Percentiles rank a stretch among this genome's conserved stretches.
These are phyloP conservation scores for Prolemur simus DNA, from an alignment of 2,113 vertebrate genomes.

Conservation along the genomic window DNA sequence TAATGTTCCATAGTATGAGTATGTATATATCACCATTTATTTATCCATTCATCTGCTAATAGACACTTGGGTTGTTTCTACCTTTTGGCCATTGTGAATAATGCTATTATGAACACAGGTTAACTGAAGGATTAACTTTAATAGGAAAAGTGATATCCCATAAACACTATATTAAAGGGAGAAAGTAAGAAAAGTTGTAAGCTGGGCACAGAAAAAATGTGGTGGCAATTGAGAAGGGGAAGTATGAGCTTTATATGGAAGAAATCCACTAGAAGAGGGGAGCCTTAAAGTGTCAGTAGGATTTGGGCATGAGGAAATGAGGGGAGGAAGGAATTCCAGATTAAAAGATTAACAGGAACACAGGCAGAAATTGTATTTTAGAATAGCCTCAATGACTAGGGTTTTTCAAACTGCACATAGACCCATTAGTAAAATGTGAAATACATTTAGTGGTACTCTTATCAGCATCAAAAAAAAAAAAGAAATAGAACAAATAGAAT, in stretches of 20 bases:
- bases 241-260: neutral
- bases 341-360: neutral
- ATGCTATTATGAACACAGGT: too few species aligned
- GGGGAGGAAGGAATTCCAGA: neutral
- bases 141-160: neutral
- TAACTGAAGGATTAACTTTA: constrained; percentile 6
- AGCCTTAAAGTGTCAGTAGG: neutral
- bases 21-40: too few species aligned
- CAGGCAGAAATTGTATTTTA: neutral
- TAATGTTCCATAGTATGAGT: too few species aligned
- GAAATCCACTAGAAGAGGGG: neutral
- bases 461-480: neutral
- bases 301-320: neutral
- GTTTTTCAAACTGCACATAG: neutral
- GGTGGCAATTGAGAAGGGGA: neutral
- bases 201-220: neutral
- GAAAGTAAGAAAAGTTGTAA: neutral
- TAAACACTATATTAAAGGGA: neutral
- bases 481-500: neutral
- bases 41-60: too few species aligned
- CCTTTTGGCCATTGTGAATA: too few species aligned
- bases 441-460: constrained; percentile 31
- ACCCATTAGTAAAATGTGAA: neutral
- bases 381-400: neutral
- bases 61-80: too few species aligned